Evolutionary conservation across 2,113 vertebrate species (phyloP), one percentile per base, ranked within the genome.

Genomic region (Speoplatyrhinus poulsoni): DNA sequence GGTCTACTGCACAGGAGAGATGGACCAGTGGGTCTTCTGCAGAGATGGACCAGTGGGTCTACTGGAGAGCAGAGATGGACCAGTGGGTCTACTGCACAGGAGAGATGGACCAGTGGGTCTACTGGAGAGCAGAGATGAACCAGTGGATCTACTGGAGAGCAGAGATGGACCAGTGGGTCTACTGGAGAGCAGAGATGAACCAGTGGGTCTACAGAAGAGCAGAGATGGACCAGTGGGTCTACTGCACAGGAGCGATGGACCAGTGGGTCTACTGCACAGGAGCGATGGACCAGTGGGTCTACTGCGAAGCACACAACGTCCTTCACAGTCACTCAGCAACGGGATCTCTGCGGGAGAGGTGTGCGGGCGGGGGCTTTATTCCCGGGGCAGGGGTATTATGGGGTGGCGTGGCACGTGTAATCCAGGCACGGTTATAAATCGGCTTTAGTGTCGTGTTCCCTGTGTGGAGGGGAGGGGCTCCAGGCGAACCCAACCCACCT

Each of bases 251-350:
- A 26, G 19, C 1, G 19, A 26, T 26, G 19, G 19, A 26, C 19
- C 88, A 64, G 53, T 12, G 15, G 9, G 13, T 16, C 88, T 90
- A 90, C 91, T 89, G 88, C 85, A 53, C 72, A 9, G 36, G 16
- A 8, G 32, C 48, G 36, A 70, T 55, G 53, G 65, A 70, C 88
- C 82, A 62, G 75, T 76, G 67, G 88, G 86, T 93, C 88, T 90
- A 90, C 91, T 89, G 88, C 85, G 89, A 88, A 79, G 83, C 68
- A 88, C 58, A 36, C n/a, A 11, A 85, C 69, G 78, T 75, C 81
- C 81, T 79, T 89, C 90, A 90, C 91, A 90, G 91, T 90, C 89
- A 89, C 85, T 58, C 85, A 82, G 88, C 81, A 58, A 60, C 55
- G 74, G 90, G 80, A 65, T 60, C 68, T 68, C 53, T 55, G 52